Percentiles rank a stretch among this genome's conserved stretches.
phyloP scores from a whole-genome alignment of 2,888 invertebrate species.

The Brenthis ino region DNA sequence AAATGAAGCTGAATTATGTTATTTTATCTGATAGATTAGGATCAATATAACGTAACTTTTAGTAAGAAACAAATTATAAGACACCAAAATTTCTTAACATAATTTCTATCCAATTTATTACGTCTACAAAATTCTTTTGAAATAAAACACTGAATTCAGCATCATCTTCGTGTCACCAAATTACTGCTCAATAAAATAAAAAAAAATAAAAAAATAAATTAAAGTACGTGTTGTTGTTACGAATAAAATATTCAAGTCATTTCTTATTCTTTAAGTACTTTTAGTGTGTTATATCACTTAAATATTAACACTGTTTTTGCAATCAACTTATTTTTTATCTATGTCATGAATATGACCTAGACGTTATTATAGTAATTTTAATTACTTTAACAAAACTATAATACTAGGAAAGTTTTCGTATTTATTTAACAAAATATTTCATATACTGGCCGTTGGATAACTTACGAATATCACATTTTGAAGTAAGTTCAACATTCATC shows the following conservation, averaged over 20 bases:
- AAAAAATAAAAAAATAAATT: not conserved
- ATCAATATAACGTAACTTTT: no score
- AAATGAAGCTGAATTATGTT: no score
- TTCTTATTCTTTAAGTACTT: slow-evolving; percentile 6
- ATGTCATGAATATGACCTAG: no score
- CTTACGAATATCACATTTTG: no score
- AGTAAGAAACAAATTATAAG: no score
- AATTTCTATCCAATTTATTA: not conserved
- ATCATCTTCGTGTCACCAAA: slow-evolving; percentile 5
- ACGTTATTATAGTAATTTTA: not conserved
- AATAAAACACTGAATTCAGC: not conserved
- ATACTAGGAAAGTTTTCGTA: not conserved
- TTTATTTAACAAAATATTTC: no score
- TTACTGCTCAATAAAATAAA: slow-evolving; percentile 8
- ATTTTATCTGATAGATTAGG: no score
- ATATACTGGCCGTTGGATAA: no score
- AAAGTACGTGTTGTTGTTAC: not conserved
- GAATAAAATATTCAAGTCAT: not conserved
- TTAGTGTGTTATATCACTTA: not conserved
- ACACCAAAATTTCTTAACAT: no score
- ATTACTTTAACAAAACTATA: not conserved
- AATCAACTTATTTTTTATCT: slow-evolving; percentile 5
- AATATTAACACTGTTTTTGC: slow-evolving; percentile 2
- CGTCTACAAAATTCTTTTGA: not conserved
- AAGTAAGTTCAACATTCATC: no score